Evolutionary conservation across 2,797 vertebrate species (phyloP), one percentile per base, ranked within the genome.

Genomic region (Schizopygopsis malacanthus): DNA sequence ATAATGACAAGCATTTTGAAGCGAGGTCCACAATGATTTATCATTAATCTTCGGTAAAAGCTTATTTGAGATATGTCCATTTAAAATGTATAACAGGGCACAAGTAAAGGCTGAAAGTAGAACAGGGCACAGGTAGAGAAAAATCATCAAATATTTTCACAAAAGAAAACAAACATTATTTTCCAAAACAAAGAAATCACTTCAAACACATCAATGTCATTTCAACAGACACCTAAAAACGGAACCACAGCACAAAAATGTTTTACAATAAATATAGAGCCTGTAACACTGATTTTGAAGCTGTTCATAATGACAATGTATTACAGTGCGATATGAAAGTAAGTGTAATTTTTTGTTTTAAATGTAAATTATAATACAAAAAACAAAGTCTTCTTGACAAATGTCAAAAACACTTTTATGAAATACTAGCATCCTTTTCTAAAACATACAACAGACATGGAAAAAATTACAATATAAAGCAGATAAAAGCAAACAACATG

Each of bases 161-260:
- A 4, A 75, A 41, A 39, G 4, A 39, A 39, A 22, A 10, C 37
- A 56, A 78, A 4, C 47, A 69, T n/a, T 47, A 33, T 11, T 75
- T 85, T 80, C 65, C 18, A 41, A 89, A 83, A 83, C 37, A 59
- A 43, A 71, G 15, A 79, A 79, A 83, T 56, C 45, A 63, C 7
- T 59, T 88, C 81, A 81, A 87, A 85, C 81, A 83, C 75, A 33
- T 71, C 12, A 33, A 78, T 65, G 15, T 77, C 76, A 84, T 37
- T 63, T 8, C 56, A 82, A 87, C 47, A 63, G 82, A 85, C 71
- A 87, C 16, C 83, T 77, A 87, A 25, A 70, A 87, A 88, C 63
- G 67, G 25, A 56, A 83, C 41, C 82, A 28, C 67, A 70, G 50
- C 83, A 85, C 59, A 78, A 28, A n/a, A 79, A 69, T 78, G 81